These are phyloP conservation scores for Lacerta agilis DNA, from an alignment of 2,797 vertebrate species.

Conservation along the genomic window DNA sequence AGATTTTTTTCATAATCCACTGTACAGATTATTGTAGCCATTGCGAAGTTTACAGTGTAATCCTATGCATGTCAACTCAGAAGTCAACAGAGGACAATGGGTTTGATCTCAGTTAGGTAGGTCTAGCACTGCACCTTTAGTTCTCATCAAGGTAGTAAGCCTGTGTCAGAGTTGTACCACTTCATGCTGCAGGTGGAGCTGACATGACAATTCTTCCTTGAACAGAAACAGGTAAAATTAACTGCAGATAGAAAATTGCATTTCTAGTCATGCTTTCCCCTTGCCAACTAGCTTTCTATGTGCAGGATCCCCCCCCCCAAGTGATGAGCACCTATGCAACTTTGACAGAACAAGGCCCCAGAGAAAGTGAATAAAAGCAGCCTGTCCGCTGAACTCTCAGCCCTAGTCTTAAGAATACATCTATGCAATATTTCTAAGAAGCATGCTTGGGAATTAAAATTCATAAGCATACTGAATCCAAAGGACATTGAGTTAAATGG, in stretches of 20 bases:
- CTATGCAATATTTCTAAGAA: neutral
- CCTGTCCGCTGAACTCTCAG: neutral
- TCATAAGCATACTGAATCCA: slow-evolving; percentile 14
- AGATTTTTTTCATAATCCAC: neutral
- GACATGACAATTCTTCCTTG: neutral
- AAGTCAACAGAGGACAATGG: neutral
- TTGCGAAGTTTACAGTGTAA: neutral
- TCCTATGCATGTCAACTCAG: neutral
- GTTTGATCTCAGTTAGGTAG: neutral
- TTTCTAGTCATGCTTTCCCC: neutral
- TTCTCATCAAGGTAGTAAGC: neutral
- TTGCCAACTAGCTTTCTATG: neutral
- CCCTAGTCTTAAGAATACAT: slow-evolving; percentile 10
- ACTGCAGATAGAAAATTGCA: neutral
- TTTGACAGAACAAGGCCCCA: neutral
- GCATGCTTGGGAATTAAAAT: slow-evolving; percentile 22
- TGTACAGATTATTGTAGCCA: neutral
- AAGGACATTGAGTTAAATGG: slow-evolving; percentile 13
- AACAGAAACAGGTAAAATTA: neutral
- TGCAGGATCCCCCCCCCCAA: neutral
- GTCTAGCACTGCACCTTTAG: neutral
- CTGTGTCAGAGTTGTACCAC: neutral
- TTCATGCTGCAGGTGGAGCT: neutral
- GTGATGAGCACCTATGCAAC: neutral
- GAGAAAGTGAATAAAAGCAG: neutral